These are phyloP conservation scores for Spodoptera frugiperda DNA, from an alignment of 1,140 invertebrate genomes.

Conservation along the genomic window DNA sequence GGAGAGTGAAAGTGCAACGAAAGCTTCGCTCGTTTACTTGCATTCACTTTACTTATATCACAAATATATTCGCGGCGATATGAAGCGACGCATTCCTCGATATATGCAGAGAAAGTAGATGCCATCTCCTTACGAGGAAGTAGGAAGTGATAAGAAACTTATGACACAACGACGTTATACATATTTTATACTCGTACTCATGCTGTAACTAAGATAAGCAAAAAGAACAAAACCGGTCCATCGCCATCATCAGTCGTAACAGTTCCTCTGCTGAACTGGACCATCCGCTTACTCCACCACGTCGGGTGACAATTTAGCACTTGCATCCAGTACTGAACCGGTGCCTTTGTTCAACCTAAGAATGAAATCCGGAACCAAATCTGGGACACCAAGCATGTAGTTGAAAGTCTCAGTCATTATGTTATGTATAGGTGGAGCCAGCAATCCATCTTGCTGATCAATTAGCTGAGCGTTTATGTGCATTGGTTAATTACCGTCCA, in stretches of 20 bases:
- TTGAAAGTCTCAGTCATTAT: not conserved
- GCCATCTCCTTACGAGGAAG: slow-evolving; percentile 7
- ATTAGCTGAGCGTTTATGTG: not conserved
- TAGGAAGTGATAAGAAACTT: slow-evolving; percentile 4
- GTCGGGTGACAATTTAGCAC: too few species aligned
- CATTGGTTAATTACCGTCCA: slow-evolving; percentile 2
- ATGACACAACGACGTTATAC: not conserved
- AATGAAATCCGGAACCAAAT: not conserved
- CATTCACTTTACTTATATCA: not conserved
- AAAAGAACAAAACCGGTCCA: too few species aligned
- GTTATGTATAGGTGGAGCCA: not conserved
- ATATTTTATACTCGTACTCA: too few species aligned
- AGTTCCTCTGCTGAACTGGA: too few species aligned
- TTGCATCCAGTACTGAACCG: too few species aligned
- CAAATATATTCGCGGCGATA: not conserved
- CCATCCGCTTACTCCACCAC: too few species aligned
- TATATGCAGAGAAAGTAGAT: slow-evolving; percentile 23
- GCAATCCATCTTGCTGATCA: slow-evolving; percentile 7
- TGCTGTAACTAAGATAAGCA: too few species aligned
- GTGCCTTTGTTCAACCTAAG: not conserved
- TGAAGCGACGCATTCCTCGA: slow-evolving; percentile 3
- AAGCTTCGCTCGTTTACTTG: not conserved
- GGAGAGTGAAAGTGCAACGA: slow-evolving; percentile 17
- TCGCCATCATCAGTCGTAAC: too few species aligned
- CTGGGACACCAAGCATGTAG: not conserved